Evolutionary conservation across 2,888 invertebrate species (phyloP).

Genomic region (Dexiosoma caninum): DNA sequence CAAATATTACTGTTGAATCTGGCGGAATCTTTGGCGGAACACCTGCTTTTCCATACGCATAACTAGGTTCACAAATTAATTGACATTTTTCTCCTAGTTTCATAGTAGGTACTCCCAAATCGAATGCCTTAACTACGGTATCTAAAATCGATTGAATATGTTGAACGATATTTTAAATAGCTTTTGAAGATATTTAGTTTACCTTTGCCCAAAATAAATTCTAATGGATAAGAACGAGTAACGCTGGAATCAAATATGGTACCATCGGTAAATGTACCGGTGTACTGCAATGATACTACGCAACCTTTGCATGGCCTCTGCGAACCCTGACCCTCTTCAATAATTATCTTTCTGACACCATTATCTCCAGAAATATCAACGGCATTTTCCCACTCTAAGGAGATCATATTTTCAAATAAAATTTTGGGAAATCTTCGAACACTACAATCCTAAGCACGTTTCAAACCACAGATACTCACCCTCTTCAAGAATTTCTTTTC

Average conservation of each 20-base stretch:
- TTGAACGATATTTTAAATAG: background rate
- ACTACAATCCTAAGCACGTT: too few species aligned
- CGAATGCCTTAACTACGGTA: conserved; percentile 96
- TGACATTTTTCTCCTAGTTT: conserved; percentile 90
- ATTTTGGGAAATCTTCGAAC: too few species aligned
- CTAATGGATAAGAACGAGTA: conserved; percentile 89
- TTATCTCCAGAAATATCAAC: conserved; percentile 75
- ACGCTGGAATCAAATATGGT: conserved; percentile 95
- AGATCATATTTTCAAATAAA: too few species aligned
- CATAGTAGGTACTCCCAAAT: conserved; percentile 97
- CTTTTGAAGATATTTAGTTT: background rate
- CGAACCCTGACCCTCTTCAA: conserved; percentile 84
- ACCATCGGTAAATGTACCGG: conserved; percentile 90
- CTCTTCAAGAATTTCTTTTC: too few species aligned
- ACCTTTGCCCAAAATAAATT: conserved; percentile 93
- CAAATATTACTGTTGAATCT: conserved; percentile 91
- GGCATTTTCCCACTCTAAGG: too few species aligned
- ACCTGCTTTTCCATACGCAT: conserved; percentile 92
- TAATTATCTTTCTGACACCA: conserved; percentile 74
- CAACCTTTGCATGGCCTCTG: conserved; percentile 85
- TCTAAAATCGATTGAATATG: conserved; percentile 77
- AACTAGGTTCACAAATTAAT: conserved; percentile 91
- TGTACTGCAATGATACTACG: conserved; percentile 89
- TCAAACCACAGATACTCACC: too few species aligned
- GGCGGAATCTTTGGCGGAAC: conserved; percentile 93